Conservation (phyloP, 1,140 invertebrate genomes). For the Temnothorax longispinosus region DNA sequence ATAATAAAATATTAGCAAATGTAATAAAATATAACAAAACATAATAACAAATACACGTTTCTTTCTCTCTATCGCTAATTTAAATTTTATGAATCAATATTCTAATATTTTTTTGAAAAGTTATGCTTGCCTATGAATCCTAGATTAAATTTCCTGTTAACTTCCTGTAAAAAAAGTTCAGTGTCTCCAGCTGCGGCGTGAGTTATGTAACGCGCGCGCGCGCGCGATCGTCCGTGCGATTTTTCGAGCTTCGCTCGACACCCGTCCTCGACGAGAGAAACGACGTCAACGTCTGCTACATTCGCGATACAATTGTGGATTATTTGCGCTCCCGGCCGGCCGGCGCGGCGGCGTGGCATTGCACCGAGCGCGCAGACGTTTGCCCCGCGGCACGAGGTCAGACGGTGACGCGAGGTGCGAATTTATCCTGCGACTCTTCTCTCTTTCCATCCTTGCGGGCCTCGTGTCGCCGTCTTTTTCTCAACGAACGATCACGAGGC, state of each 20-base stretch:
- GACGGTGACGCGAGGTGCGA: slow-evolving; percentile 61
- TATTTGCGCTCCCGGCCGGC: slow-evolving; percentile 52
- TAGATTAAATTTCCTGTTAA: background rate
- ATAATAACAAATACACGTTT: background rate
- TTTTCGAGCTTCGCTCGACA: slow-evolving; percentile 1
- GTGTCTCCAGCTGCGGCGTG: background rate
- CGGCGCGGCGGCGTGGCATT: slow-evolving; percentile 60
- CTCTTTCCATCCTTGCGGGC: slow-evolving; percentile 35
- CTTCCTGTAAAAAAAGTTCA: background rate
- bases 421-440: slow-evolving; percentile 47
- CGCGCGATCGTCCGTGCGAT: background rate
- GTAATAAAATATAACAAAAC: background rate
- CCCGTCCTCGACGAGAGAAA: background rate
- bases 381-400: slow-evolving; percentile 54
- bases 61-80: background rate
- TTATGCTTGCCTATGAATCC: background rate
- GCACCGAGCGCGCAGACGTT: slow-evolving; percentile 51
- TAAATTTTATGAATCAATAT: background rate
- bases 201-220: background rate
- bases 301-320: slow-evolving; percentile 64
- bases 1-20: background rate
- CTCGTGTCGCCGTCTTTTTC: slow-evolving; percentile 38
- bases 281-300: slow-evolving; percentile 37
- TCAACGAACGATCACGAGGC: slow-evolving; percentile 48
- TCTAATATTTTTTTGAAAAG: background rate